phyloP scores from a whole-genome alignment of 2,113 vertebrate genomes.

The Zingel zingel region DNA sequence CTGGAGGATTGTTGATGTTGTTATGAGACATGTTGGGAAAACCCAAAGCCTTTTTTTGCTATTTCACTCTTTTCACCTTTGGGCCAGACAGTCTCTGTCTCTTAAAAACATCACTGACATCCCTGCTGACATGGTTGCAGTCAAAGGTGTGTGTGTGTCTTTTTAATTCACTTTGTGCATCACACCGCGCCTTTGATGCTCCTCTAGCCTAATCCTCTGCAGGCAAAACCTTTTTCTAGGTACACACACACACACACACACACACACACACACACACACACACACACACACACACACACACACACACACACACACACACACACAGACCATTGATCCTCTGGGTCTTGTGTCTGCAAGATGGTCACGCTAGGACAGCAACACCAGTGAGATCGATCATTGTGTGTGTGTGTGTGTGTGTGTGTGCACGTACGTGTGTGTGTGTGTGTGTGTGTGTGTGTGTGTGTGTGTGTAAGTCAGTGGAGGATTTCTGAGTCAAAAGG shows the following conservation, averaged over 20 bases:
- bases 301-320: slow-evolving; percentile 40
- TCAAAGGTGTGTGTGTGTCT: slow-evolving; percentile 45
- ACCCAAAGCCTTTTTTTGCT: slow-evolving; percentile 11
- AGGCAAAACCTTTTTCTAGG: slow-evolving; percentile 54
- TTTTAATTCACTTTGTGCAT: slow-evolving; percentile 71
- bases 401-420: slow-evolving; percentile 44
- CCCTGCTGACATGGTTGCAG: slow-evolving; percentile 51
- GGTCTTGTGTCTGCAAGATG: slow-evolving; percentile 58
- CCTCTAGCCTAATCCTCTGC: slow-evolving; percentile 70
- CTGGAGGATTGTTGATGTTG: slow-evolving; percentile 4
- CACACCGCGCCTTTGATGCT: slow-evolving; percentile 76
- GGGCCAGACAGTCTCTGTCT: slow-evolving; percentile 37
- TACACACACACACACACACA: slow-evolving; percentile 35
- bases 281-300: slow-evolving; percentile 38
- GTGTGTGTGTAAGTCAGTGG: slow-evolving; percentile 59
- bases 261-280: slow-evolving; percentile 19
- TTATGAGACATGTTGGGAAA: slow-evolving; percentile 13
- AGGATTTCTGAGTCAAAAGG: slow-evolving; percentile 76
- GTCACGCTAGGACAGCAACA: slow-evolving; percentile 69
- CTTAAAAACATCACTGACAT: slow-evolving; percentile 52
- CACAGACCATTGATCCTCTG: slow-evolving; percentile 56
- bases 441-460: slow-evolving; percentile 41
- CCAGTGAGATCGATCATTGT: slow-evolving; percentile 66
- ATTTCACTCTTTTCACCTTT: slow-evolving; percentile 34
- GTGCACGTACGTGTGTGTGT: slow-evolving; percentile 31